Conservation (phyloP, 2,888 invertebrate genomes). For the Volucella zonaria region DNA sequence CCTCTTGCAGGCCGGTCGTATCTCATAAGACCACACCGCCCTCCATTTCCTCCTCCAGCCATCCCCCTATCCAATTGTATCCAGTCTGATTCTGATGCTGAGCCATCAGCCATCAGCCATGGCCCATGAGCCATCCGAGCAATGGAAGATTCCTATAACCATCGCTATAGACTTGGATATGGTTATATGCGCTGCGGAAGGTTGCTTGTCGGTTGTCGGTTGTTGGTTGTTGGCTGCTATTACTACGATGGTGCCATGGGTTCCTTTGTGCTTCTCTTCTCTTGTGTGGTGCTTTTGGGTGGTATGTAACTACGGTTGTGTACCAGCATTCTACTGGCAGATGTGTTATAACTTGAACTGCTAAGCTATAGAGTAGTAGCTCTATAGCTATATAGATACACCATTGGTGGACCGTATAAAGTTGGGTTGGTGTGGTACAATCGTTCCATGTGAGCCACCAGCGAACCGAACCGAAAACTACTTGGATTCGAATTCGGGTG, state of each 20-base stretch:
- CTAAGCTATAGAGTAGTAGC: not conserved
- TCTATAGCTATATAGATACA: slow-evolving; percentile 16
- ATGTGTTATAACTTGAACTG: slow-evolving; percentile 60
- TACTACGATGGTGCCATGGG: slow-evolving; percentile 67
- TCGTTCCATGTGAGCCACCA: slow-evolving; percentile 51
- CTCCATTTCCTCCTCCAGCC: slow-evolving; percentile 32
- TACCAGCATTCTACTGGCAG: slow-evolving; percentile 56
- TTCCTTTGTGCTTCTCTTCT: slow-evolving; percentile 61
- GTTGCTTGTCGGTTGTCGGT: slow-evolving; percentile 67
- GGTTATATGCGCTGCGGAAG: slow-evolving; percentile 58
- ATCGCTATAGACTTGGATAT: slow-evolving; percentile 30
- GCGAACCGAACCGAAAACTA: slow-evolving; percentile 16
- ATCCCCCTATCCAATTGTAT: slow-evolving; percentile 57
- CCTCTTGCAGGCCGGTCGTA: slow-evolving; percentile 73
- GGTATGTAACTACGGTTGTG: slow-evolving; percentile 11
- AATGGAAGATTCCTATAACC: slow-evolving; percentile 15
- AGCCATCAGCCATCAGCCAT: slow-evolving; percentile 58
- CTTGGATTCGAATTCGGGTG: slow-evolving; percentile 46
- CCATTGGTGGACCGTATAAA: slow-evolving; percentile 1
- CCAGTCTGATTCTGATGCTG: slow-evolving; percentile 62
- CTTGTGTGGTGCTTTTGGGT: slow-evolving; percentile 57
- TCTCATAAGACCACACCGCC: slow-evolving; percentile 71
- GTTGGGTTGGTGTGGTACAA: slow-evolving; percentile 63
- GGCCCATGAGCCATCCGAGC: slow-evolving; percentile 41
- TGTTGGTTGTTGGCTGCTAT: slow-evolving; percentile 66